Base-by-base conservation (phyloP, 2,888 invertebrate genomes). In the Dolichopus griseipennis region DNA sequence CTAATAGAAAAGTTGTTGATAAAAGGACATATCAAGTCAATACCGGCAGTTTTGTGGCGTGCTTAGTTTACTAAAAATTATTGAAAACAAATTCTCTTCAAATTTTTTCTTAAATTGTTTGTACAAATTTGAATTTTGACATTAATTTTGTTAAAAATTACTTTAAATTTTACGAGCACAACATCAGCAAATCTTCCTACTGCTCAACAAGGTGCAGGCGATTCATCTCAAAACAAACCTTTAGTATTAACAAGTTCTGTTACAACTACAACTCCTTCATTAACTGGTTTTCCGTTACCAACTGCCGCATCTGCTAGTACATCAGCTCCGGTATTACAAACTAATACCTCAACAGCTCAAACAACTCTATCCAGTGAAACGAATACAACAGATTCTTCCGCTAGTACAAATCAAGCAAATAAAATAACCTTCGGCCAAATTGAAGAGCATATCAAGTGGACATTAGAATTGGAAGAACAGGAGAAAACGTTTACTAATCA, bases 361-460 rank as follows among this genome's bases (percentile, higher is more conserved):
- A 33, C 64, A 20, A 37, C 15, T 37, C 18, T 64, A 9, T n/a
- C 33, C 5, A 34, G 34, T 20, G 20, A 9, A 10, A 64, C 64
- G 2, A 64, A 64, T 37, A 64, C 76, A 10, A 74, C 81, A 18
- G 75, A 78, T 67, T 78, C 76, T 0, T 69, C 82, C 0, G 72
- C 83, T 0, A 78, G 76, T 0, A 80, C 82, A 0, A 81, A 83
- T 0, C 80, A 82, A 8, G 78, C 85, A 61, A 78, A 84, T 0
- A 84, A 87, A 1, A 83, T 95, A 77, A 90, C 88, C 8, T 96
- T 93, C 79, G 86, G 89, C 2, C 93, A 95, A 76, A 81, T 96
- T 4, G 96, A 96, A 78, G 96, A 96, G 76, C 86, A 88, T 61
- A 93, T 97, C 69, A 95, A 97, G 80, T 97, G 96, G 95, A 94